A percentile compares a stretch with the other conserved stretches of the same genome.
Conservation (phyloP, 2,113 vertebrate species). For the Pluvianellus socialis region DNA sequence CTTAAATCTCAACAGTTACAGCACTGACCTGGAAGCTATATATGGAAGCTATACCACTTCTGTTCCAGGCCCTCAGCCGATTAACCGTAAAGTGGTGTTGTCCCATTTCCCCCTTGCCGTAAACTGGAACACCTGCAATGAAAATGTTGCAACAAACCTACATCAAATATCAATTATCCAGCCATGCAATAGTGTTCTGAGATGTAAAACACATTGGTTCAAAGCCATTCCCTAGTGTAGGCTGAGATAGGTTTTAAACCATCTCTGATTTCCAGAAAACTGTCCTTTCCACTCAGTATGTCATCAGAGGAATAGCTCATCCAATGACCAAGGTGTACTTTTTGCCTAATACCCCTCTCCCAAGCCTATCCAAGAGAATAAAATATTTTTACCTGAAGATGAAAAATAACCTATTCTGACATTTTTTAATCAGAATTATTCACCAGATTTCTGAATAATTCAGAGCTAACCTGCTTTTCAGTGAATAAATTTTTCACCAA, state of each 20-base stretch:
- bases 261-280: background rate
- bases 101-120: no score
- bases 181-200: background rate
- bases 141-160: background rate
- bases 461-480: background rate
- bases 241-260: background rate
- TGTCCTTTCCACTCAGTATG: rapidly evolving
- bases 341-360: background rate
- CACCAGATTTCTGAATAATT: background rate
- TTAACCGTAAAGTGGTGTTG: background rate
- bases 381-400: background rate
- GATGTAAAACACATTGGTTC: background rate
- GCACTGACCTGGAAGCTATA: rapidly evolving
- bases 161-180: background rate
- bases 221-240: background rate
- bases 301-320: rapidly evolving
- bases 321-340: background rate
- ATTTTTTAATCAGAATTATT: background rate
- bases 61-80: background rate
- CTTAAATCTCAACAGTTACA: background rate
- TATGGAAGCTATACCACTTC: background rate
- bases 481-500: background rate
- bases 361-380: background rate
- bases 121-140: background rate
- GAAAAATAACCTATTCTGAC: background rate